phyloP scores from a whole-genome alignment of 2,113 vertebrate species.

The Dipodomys ordii region DNA sequence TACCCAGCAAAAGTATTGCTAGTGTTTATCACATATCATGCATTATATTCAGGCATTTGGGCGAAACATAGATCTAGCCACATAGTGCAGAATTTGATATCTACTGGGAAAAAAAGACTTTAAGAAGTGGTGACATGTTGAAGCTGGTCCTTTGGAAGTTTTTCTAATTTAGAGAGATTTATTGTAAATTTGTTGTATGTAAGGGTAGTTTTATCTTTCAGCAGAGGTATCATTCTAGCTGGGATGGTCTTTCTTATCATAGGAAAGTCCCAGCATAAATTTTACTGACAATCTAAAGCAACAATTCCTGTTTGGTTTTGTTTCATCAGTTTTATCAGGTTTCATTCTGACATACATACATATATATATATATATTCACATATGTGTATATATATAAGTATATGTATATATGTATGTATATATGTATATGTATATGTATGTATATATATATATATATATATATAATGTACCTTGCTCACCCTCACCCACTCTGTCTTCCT shows the following conservation, averaged over 20 bases:
- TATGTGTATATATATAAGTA: too few species aligned
- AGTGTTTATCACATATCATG: slow-evolving; percentile 13
- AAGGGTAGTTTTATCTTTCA: not conserved
- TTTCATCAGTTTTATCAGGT: too few species aligned
- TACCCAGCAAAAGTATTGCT: not conserved
- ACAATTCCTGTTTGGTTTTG: not conserved
- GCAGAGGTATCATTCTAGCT: not conserved
- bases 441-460: too few species aligned
- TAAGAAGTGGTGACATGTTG: not conserved
- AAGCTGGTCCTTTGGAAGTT: not conserved
- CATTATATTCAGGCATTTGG: not conserved
- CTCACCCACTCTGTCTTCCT: too few species aligned
- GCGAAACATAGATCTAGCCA: not conserved
- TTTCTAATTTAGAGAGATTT: slow-evolving; percentile 28
- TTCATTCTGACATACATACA: too few species aligned
- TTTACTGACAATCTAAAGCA: not conserved
- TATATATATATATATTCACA: too few species aligned
- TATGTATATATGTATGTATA: too few species aligned
- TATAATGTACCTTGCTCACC: too few species aligned
- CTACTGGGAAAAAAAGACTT: not conserved
- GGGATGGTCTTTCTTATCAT: not conserved
- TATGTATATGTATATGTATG: too few species aligned
- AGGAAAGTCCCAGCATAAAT: not conserved
- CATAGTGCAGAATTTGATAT: not conserved
- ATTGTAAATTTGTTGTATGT: not conserved